Percentiles rank a stretch among this genome's conserved stretches.
phyloP scores from a whole-genome alignment of 2,797 vertebrate genomes.

The Pseudochirops corinnae region DNA sequence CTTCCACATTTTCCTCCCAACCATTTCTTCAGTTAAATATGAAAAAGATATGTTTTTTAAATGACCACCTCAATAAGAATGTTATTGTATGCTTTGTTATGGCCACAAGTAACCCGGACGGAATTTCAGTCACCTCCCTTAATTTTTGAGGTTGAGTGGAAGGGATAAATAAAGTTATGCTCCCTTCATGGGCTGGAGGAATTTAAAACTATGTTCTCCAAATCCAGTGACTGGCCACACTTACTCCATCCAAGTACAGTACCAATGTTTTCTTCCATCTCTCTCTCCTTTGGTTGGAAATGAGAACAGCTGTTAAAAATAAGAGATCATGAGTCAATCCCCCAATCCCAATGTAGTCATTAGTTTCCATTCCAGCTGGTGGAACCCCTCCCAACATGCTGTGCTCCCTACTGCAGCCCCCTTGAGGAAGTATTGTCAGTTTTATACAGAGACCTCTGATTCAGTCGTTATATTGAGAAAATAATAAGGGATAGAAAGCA shows the following conservation, averaged over 20 bases:
- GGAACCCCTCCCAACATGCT: slow-evolving; percentile 11
- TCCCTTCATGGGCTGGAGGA: background rate
- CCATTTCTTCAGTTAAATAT: background rate
- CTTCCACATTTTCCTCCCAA: background rate
- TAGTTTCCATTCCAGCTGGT: slow-evolving; percentile 69
- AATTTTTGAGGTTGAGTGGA: slow-evolving; percentile 26
- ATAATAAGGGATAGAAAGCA: slow-evolving; percentile 57
- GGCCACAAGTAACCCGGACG: slow-evolving; percentile 8
- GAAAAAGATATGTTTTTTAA: background rate
- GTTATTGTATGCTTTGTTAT: slow-evolving; percentile 17
- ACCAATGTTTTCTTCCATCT: slow-evolving; percentile 68
- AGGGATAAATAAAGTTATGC: slow-evolving; percentile 32
- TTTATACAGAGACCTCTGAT: slow-evolving; percentile 50
- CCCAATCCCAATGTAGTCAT: slow-evolving; percentile 61
- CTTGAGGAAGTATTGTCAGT: slow-evolving; percentile 29
- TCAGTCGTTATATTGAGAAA: slow-evolving; percentile 58
- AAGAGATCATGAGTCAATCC: slow-evolving; percentile 82
- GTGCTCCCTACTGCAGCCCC: background rate
- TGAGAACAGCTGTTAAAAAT: slow-evolving; percentile 83
- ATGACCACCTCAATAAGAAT: background rate
- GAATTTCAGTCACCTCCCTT: slow-evolving; percentile 29
- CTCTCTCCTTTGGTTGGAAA: slow-evolving; percentile 77
- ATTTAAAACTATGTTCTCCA: slow-evolving; percentile 51
- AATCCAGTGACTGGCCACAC: slow-evolving; percentile 1
- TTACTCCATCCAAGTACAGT: slow-evolving; percentile 61